Base-by-base conservation (phyloP, 2,888 invertebrate species). In the Carpatolechia fugitivella region DNA sequence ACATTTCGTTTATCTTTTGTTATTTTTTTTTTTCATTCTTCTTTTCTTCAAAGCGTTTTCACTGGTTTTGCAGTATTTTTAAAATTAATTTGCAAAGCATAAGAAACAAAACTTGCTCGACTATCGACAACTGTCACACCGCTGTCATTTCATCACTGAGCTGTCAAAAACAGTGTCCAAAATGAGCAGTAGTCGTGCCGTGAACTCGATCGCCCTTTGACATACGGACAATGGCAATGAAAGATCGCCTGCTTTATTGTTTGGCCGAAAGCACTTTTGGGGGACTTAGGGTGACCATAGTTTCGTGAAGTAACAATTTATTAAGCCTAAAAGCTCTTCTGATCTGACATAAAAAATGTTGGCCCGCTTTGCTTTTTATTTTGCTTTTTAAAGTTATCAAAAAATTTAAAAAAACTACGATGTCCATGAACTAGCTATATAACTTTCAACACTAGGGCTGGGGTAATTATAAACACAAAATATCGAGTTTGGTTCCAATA, bases 181-280 rank as follows among this genome's bases (percentile, higher is more conserved):
- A 41, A 41, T 6, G 18, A 3, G 18, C 20, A 20, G 41, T 20
- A 18, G 41, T 10, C 20, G 13, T 10, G 31, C 2, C 14, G 55
- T 64, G 63, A 60, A 58, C 4, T 44, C 44, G 54, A 56, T 61
- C 57, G 64, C 63, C 63, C 60, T 68, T 56, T 68, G 67, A 65
- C 66, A 64, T 65, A 46, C 49, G 46, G 14, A 70, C 66, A 65
- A 63, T 61, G 56, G 60, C 47, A 56, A 60, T 70, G 66, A 69
- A 62, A 58, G 61, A 70, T 69, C 60, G 61, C 54, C 49, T 44
- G 30, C 33, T 54, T 61, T 58, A 61, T 61, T 55, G 59, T 56
- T 54, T 58, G 36, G n/a, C 18, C 18, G 30, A 13, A 18, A 35
- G 18, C 33, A 48, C 48, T 48, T 49, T 49, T 31, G 13, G 16